Evolutionary conservation across 23 tunicate genomes (phyloP), one percentile per base, ranked within the genome.

Genomic region (Ciona savignyi): DNA sequence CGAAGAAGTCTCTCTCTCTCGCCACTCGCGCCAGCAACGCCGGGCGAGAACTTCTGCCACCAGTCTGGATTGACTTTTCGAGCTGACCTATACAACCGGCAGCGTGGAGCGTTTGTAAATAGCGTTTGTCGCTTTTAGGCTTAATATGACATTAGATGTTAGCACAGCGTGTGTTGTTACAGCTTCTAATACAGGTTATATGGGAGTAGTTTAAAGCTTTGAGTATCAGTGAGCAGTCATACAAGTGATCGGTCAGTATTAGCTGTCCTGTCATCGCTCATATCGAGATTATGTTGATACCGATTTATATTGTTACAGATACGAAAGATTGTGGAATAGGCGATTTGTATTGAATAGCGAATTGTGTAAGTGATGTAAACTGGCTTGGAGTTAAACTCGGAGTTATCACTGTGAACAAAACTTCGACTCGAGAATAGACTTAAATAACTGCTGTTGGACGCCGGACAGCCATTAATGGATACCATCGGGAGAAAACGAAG

Each of bases 121-220:
- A 42, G 15, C 11, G 9, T 42, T 6, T 42, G 56, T 42, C 56
- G 56, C 56, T 42, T 42, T 42, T 6, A 9, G 56, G 56, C 56
- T 42, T 42, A 42, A 42, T 42, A 15, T 42, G 56, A 42, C 56
- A 42, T 42, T 42, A 42, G 56, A 42, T 42, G 56, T 42, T 42
- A 42, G 56, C 56, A 42, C 56, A 42, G 56, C 56, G 56, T 42
- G 56, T 42, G 56, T 42, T 15, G 56, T 42, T 42, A 42, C 56
- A 42, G 56, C 15, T 42, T 42, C 56, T 15, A 42, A 42, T 9
- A 42, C 15, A 42, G 56, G 15, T 15, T 42, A 42, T 9, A 42
- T 15, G 15, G 56, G 56, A 42, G 56, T 42, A 15, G 56, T 42
- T 42, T 42, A 6, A 42, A 42, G 56, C 11, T 6, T 6, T 9